These are phyloP conservation scores for Hylaeus volcanicus DNA, from an alignment of 1,140 invertebrate genomes.

Conservation along the genomic window DNA sequence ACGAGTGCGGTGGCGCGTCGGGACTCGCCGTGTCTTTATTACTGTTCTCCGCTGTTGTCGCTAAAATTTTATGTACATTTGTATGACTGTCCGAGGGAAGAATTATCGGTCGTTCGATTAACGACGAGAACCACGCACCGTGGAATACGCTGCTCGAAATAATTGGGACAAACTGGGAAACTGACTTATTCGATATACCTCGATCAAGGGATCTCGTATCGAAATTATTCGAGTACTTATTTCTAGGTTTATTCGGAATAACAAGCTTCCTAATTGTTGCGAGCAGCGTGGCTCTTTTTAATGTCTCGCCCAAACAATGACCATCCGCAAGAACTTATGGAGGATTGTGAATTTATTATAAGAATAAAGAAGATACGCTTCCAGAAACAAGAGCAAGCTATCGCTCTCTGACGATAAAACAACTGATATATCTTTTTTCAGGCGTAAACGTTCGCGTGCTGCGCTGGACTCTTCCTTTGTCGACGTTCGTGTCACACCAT, in stretches of 20 bases:
- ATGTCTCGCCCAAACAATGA: background rate
- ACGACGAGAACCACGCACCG: background rate
- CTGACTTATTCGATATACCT: background rate
- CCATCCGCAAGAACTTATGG: background rate
- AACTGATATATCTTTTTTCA: too few species aligned
- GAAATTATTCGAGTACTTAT: background rate
- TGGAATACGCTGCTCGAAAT: background rate
- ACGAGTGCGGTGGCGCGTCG: slow-evolving; percentile 77
- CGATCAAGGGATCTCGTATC: background rate
- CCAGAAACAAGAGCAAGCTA: too few species aligned
- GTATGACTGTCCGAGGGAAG: background rate
- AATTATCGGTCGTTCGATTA: background rate
- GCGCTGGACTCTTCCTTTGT: too few species aligned
- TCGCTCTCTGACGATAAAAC: too few species aligned
- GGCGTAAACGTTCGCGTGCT: too few species aligned
- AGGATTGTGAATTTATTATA: background rate
- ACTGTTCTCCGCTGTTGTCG: slow-evolving; percentile 46
- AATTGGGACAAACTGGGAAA: background rate
- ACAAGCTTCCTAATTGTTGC: background rate
- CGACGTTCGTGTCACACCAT: too few species aligned
- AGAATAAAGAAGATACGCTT: background rate
- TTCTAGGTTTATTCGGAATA: background rate
- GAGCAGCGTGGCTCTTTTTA: background rate
- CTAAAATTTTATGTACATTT: slow-evolving; percentile 31
- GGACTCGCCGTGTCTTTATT: slow-evolving; percentile 55